Base-by-base conservation (phyloP, 2,888 invertebrate species). In the Ormyrus rosae region DNA sequence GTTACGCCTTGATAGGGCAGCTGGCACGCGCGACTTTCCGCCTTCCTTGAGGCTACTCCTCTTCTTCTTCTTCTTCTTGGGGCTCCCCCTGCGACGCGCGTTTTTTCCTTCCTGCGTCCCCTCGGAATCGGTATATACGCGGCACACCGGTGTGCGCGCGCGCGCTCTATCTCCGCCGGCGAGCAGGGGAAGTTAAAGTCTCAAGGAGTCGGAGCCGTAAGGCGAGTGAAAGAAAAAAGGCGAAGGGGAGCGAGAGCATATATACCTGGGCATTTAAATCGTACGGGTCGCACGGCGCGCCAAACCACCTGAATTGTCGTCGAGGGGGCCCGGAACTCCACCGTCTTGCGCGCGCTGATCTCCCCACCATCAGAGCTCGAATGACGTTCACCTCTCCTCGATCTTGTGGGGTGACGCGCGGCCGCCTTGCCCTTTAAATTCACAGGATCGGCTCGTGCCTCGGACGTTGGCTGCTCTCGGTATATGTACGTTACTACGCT, bases 1-100 rank as follows among this genome's bases (percentile, higher is more conserved):
- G 90, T 91, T 91, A 90, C 89, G 89, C 90, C 89, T 89, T 83
- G 88, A 83, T 84, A 85, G 86, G 86, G 89, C 90, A 90, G 90
- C 90, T 90, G 90, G 89, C 90, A 90, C 90, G 90, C 90, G 86
- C 83, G 81, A 84, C 78, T 83, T 81, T 82, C 34, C 75, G 76
- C 75, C 70, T 75, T 34, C 65, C 72, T 69, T 55, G 34, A 65
- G 50, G 56, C 19, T 11, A n/a, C 48, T 50, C 84, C 80, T 75
- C 84, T 83, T 83, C 84, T 71, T 82, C 71, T 70, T 74, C 73
- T 19, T 48, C 70, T 8, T n/a, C 65, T 8, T 46, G 71, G 51
- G 9, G 60, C 50, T 55, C 13, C 1, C 11, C 58, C 7, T 34
- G 56, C 8, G 45, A 19, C 68, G 9, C 51, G 51, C 11, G 58